A percentile compares a stretch with the other conserved stretches of the same genome.
Conservation (phyloP, 1,140 invertebrate species). For the Sesamia nonagrioides region DNA sequence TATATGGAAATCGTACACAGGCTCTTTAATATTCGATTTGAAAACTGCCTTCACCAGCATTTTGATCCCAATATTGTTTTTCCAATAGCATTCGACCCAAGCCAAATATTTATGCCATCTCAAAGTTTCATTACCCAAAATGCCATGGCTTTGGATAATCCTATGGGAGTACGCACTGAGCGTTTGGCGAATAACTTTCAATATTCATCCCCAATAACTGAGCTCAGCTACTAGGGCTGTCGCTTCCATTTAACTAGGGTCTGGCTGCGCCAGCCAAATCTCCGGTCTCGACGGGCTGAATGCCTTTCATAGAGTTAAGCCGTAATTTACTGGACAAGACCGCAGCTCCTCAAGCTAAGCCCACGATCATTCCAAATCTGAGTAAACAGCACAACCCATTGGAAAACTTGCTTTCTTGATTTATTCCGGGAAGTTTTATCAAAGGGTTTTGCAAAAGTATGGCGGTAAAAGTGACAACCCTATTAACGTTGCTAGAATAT, state of each 20-base stretch:
- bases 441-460: not conserved
- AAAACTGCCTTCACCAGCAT: not conserved
- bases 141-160: conserved; percentile 29
- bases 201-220: conserved; percentile 47
- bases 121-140: conserved; percentile 43
- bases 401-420: conserved; percentile 28
- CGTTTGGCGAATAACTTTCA: conserved; percentile 39
- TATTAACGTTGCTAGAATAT: conserved; percentile 41
- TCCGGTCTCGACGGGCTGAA: conserved; percentile 4
- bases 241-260: conserved; percentile 13
- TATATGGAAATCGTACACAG: too few species aligned
- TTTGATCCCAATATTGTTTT: not conserved
- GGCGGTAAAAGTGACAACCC: conserved; percentile 26
- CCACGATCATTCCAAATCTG: conserved; percentile 4
- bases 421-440: conserved; percentile 28
- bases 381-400: not conserved
- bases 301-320: conserved; percentile 15
- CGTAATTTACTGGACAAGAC: conserved; percentile 28
- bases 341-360: conserved; percentile 1
- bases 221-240: not conserved
- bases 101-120: conserved; percentile 29
- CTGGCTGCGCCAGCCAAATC: conserved; percentile 1
- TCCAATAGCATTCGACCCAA: not conserved
- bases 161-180: conserved; percentile 1
- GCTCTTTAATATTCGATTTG: not conserved